Evolutionary conservation across 1,140 invertebrate genomes (phyloP).

Genomic region (Polypedilum vanderplanki): DNA sequence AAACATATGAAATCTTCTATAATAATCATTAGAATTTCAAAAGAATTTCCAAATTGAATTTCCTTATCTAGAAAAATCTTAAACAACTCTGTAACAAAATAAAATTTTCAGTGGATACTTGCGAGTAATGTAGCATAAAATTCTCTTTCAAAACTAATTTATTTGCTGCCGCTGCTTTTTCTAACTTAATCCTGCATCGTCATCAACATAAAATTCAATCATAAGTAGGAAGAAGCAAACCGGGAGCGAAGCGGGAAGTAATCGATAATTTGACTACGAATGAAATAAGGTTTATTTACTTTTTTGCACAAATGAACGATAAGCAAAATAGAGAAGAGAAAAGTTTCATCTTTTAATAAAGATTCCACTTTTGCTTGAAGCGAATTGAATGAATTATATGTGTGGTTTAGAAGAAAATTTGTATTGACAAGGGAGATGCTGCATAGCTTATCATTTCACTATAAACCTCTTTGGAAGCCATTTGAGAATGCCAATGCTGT

Average conservation of each 20-base stretch:
- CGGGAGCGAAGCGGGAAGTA: not conserved
- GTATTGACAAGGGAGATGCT: not conserved
- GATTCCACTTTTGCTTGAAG: not conserved
- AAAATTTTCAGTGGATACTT: not conserved
- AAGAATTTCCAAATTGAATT: too few relatives aligned
- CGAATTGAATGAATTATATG: not conserved
- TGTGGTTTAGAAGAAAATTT: not conserved
- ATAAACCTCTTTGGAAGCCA: too few relatives aligned
- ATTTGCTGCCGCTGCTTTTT: not conserved
- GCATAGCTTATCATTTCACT: not conserved
- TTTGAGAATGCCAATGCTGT: too few relatives aligned
- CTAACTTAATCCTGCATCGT: not conserved
- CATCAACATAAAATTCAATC: constrained; percentile 2
- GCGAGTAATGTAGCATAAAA: constrained; percentile 18
- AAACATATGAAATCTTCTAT: too few relatives aligned
- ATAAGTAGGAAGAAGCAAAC: not conserved
- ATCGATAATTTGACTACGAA: not conserved
- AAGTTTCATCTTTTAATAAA: not conserved
- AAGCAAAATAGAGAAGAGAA: not conserved
- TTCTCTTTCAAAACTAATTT: not conserved
- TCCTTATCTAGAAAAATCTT: too few relatives aligned
- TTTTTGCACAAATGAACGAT: too few relatives aligned
- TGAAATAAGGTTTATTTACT: too few relatives aligned
- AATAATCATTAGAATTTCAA: too few relatives aligned
- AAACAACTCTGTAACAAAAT: too few relatives aligned